Evolutionary conservation across 2,113 vertebrate species (phyloP).

Genomic region (Datnioides undecimradiatus): DNA sequence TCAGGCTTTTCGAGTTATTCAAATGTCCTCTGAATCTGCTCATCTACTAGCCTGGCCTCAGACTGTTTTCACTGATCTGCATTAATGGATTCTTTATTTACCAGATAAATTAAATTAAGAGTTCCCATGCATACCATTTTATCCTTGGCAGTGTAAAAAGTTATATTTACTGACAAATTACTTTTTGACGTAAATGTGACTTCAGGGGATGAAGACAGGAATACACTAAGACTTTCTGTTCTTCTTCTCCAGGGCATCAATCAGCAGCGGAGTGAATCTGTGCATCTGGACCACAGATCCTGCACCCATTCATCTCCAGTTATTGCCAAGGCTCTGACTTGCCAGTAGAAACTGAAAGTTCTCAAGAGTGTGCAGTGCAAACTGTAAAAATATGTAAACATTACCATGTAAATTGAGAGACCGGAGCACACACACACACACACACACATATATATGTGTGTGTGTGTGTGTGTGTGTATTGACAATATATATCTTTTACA

Average conservation of each 20-base stretch:
- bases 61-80: neutral
- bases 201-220: constrained; percentile 28
- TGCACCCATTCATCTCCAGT: constrained; percentile 13
- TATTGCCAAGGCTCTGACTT: constrained; percentile 17
- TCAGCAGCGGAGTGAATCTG: constrained; percentile 38
- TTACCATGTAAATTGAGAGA: neutral
- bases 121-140: neutral
- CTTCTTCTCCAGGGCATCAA: constrained; percentile 46
- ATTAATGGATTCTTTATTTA: constrained; percentile 18
- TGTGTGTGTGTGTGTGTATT: neutral
- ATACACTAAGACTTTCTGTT: constrained; percentile 29
- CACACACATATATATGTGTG: neutral
- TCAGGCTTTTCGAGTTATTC: neutral
- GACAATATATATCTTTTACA: neutral
- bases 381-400: neutral
- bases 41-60: neutral
- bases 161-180: constrained; percentile 34
- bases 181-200: constrained; percentile 42
- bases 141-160: neutral
- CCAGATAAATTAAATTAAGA: constrained; percentile 1
- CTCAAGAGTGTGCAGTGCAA: neutral
- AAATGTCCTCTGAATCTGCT: neutral
- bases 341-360: neutral
- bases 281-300: constrained; percentile 58
- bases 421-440: neutral